Percentiles rank a stretch among this genome's conserved stretches.
phyloP scores from a whole-genome alignment of 2,888 invertebrate genomes.

The Oscheius onirici region DNA sequence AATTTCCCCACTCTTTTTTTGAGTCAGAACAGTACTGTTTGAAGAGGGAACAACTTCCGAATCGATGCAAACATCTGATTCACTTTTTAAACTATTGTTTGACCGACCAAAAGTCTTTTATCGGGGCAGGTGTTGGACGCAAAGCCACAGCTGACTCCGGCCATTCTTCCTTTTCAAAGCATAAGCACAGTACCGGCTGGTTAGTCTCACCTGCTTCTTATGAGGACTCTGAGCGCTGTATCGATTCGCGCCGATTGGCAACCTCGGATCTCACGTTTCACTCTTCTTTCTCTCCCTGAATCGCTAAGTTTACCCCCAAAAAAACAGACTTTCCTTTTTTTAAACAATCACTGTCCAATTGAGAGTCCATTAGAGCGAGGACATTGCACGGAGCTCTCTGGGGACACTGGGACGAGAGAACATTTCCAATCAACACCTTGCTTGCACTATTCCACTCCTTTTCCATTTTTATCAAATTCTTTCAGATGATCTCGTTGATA shows the following conservation, averaged over 20 bases:
- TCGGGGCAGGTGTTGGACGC: too few species aligned
- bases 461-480: background rate
- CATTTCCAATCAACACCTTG: conserved; percentile 7
- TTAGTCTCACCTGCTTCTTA: background rate
- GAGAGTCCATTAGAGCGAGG: conserved; percentile 6
- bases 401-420: background rate
- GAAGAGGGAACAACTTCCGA: too few species aligned
- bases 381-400: background rate
- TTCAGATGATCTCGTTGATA: conserved; percentile 20
- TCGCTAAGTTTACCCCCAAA: too few species aligned
- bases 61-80: too few species aligned
- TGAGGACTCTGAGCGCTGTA: background rate
- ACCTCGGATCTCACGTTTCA: background rate
- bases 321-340: background rate
- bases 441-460: background rate
- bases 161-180: too few species aligned
- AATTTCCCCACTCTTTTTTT: background rate
- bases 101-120: too few species aligned
- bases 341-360: conserved; percentile 9
- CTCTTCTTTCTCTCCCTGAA: background rate
- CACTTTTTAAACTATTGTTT: too few species aligned
- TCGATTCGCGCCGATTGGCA: conserved; percentile 27
- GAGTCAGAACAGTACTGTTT: too few species aligned
- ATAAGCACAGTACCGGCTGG: background rate
- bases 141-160: too few species aligned